Conservation (phyloP, 1,140 invertebrate species). For the Calephelis nemesis region DNA sequence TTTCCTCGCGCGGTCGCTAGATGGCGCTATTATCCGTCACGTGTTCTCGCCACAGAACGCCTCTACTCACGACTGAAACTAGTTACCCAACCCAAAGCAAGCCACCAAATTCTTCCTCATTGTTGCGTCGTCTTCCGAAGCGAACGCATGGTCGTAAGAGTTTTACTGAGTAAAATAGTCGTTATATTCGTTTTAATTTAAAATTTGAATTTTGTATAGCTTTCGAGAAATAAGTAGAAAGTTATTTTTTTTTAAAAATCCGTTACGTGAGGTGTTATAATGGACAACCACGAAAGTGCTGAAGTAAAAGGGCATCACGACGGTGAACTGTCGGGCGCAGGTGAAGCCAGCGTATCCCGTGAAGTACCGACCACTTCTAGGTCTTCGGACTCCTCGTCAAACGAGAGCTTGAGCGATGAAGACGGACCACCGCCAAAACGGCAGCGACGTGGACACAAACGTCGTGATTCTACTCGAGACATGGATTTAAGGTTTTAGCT, state of each 20-base stretch:
- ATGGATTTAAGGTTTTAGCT: slow-evolving; percentile 24
- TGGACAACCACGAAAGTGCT: neutral
- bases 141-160: neutral
- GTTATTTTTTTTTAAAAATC: neutral
- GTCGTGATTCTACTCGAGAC: neutral
- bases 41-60: no score
- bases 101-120: neutral
- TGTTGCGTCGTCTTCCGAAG: slow-evolving; percentile 3
- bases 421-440: slow-evolving; percentile 15
- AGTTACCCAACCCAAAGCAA: neutral
- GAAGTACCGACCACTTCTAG: neutral
- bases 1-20: no score
- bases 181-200: neutral
- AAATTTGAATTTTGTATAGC: no score
- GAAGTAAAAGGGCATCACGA: neutral
- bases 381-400: neutral
- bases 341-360: neutral
- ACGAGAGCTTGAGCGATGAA: neutral
- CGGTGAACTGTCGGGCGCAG: neutral
- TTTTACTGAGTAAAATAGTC: neutral
- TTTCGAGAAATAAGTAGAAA: neutral
- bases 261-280: neutral
- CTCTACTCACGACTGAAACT: neutral
- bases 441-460: neutral
- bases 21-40: no score